These are phyloP conservation scores for Passer domesticus DNA, from an alignment of 2,113 vertebrate genomes.

Conservation along the genomic window DNA sequence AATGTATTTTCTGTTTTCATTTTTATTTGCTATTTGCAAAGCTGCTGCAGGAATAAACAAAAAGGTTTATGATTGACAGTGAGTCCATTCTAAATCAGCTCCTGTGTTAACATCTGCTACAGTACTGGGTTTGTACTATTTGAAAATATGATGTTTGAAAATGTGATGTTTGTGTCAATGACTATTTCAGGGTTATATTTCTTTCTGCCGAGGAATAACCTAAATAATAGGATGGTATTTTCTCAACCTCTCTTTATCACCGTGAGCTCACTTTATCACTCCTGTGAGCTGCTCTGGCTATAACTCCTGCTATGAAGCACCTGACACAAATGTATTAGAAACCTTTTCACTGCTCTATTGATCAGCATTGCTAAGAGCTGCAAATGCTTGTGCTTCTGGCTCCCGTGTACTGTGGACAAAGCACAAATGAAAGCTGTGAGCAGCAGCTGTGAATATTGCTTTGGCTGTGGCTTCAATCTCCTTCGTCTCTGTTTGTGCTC, in stretches of 20 bases:
- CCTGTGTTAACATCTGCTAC: neutral
- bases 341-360: neutral
- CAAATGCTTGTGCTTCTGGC: neutral
- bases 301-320: neutral
- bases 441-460: neutral
- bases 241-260: neutral
- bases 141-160: neutral
- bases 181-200: neutral
- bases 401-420: neutral
- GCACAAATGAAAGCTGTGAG: neutral
- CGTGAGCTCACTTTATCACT: neutral
- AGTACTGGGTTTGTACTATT: neutral
- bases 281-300: neutral
- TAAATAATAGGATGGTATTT: neutral
- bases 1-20: neutral
- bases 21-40: neutral
- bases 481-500: neutral
- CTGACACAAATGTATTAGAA: neutral
- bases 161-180: neutral
- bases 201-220: neutral
- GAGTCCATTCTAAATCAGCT: neutral
- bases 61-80: neutral
- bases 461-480: neutral
- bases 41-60: neutral
- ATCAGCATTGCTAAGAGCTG: neutral